Evolutionary conservation across 2,797 vertebrate species (phyloP), one percentile per base, ranked within the genome.

Genomic region (Petrocephalus schoutedeni): DNA sequence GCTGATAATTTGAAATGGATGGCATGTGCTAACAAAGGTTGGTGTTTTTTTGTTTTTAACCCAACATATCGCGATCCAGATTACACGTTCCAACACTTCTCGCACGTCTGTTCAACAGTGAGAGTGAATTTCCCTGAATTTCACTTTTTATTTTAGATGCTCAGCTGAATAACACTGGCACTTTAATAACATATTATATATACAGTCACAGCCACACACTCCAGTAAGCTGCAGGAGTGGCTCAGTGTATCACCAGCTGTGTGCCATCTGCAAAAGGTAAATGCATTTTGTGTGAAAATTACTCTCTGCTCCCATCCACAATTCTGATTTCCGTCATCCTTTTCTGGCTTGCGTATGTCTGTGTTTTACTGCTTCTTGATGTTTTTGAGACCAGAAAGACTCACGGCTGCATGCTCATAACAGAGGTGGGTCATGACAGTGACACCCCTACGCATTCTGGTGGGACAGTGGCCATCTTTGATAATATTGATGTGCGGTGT

Each of bases 1-100:
- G 98, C 98, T 89, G 98, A 99, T 95, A 99, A 99, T 91, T 95
- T 99, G 89, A 99, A 99, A 94, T 99, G 98, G 98, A 99, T 99
- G 98, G 98, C 98, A 8, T 99, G 98, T 92, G 98, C 98, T 89
- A 99, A 99, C 94, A 99, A 99, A 98, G 98, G 98, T 99, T 92
- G 61, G 96, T 91, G 91, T 88, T 83, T 84, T 85, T n/a, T 83
- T 28, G n/a, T 54, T 51, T 67, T 58, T 61, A 19, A 21, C 45
- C n/a, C 87, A 14, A 9, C 36, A 83, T 49, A 21, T 74, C 54
- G 77, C 5, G 41, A 7, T 86, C 85, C 53, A 51, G 57, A 32
- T 87, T 6, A 80, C 53, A 80, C 51, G 23, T 21, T 58, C 67
- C 28, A 5, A 67, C 59, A 58, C 8, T 23, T 64, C 57, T 85